Evolutionary conservation across 2,888 invertebrate genomes (phyloP), one percentile per base, ranked within the genome.

Genomic region (Dicycla oo): DNA sequence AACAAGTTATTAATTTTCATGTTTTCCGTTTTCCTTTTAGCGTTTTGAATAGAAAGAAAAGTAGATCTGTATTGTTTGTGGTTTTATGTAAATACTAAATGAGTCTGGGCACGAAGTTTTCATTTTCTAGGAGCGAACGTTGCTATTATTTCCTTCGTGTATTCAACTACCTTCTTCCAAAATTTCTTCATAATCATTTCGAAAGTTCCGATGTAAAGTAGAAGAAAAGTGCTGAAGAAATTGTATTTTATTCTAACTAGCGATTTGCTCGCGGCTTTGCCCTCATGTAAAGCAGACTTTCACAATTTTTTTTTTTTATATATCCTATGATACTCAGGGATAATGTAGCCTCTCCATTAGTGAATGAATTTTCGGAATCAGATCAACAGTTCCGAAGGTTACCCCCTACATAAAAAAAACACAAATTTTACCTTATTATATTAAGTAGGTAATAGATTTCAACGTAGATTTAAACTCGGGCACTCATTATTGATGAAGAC

Each of bases 1-100:
- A 80, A 75, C 20, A 77, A 58, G 60, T 79, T 73, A 73, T 73
- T 77, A 73, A 78, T 74, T 79, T 66, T 54, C 26, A 15, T 47
- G 34, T 56, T 30, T 77, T 23, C 38, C 30, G 34, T 57, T 67
- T 68, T 26, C 1, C 23, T n/a, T 43, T 53, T 11, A 23, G 11
- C 38, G n/a, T 47, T 61, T 47, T 26, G 8, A 47, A 57, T 58
- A 11, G 8, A 34, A 34, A 10, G 0, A 20, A 47, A 23, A 23
- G 6, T 30, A 15, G 30, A 15, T 23, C 1, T 30, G 18, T 38
- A 18, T 23, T n/a, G 7, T 30, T 75, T 54, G 2, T 30, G 45
- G 5, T 56, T 56, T 40, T 30, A 23, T 18, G 20, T 53, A 54
- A 53, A 40, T 38, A 15, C 4, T 30, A 26, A 5, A 2, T 43